phyloP scores from a whole-genome alignment of 2,888 invertebrate species.

The Adelphocoris suturalis region DNA sequence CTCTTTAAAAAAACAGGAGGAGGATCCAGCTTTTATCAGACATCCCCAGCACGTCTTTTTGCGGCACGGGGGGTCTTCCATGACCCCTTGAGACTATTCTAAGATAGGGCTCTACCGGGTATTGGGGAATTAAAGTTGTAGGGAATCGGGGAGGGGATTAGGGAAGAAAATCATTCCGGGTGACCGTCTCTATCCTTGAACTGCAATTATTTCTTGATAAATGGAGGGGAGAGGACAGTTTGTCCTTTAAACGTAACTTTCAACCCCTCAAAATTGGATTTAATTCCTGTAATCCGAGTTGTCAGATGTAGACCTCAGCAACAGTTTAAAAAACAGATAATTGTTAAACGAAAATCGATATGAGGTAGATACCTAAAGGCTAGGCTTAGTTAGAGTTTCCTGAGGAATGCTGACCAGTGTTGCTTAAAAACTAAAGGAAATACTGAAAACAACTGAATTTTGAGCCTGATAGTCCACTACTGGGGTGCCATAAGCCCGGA shows the following conservation, averaged over 20 bases:
- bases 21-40: constrained; percentile 1
- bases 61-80: not conserved
- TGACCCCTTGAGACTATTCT: constrained; percentile 1
- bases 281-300: not conserved
- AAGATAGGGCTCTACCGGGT: not conserved
- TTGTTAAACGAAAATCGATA: not conserved
- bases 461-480: no score
- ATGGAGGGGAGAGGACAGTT: not conserved
- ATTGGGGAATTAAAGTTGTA: constrained; percentile 26
- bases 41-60: constrained; percentile 35
- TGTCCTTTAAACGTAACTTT: not conserved
- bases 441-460: no score
- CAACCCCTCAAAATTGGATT: not conserved
- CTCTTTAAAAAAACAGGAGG: not conserved
- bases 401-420: not conserved
- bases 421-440: no score
- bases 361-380: not conserved
- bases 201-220: constrained; percentile 1
- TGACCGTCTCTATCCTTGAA: not conserved
- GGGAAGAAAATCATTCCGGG: not conserved
- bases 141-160: not conserved
- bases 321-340: not conserved
- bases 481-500: no score
- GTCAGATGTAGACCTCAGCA: not conserved
- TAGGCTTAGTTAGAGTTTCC: not conserved